A percentile compares a stretch with the other conserved stretches of the same genome.
These are phyloP conservation scores for Brachyopa scutellaris DNA, from an alignment of 2,888 invertebrate genomes.

Conservation along the genomic window DNA sequence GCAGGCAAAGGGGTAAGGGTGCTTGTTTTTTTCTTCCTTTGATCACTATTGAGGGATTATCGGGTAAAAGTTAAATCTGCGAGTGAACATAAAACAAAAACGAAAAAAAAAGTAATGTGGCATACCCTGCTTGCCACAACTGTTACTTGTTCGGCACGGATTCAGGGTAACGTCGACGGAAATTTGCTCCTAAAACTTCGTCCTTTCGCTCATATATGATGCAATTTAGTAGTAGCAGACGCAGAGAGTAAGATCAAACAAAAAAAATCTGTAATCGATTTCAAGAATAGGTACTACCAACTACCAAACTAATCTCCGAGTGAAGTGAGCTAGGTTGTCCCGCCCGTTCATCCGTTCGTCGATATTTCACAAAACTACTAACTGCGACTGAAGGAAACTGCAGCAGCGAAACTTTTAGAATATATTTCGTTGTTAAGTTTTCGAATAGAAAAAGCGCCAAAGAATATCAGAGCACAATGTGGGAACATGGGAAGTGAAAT, in stretches of 20 bases:
- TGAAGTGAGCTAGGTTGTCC: not conserved
- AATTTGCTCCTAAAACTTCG: slow-evolving; percentile 39
- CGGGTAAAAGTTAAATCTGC: slow-evolving; percentile 54
- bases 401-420: slow-evolving; percentile 28
- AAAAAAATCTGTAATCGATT: slow-evolving; percentile 27
- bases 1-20: not conserved
- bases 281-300: slow-evolving; percentile 19
- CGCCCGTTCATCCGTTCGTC: not conserved
- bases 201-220: slow-evolving; percentile 37
- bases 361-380: slow-evolving; percentile 35
- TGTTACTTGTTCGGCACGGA: too few species aligned
- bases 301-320: slow-evolving; percentile 3
- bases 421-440: slow-evolving; percentile 47
- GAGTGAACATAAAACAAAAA: slow-evolving; percentile 12
- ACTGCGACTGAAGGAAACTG: not conserved
- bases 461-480: slow-evolving; percentile 1
- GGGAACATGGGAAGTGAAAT: not conserved
- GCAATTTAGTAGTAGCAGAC: slow-evolving; percentile 29
- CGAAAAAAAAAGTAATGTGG: slow-evolving; percentile 13
- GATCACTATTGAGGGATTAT: slow-evolving; percentile 56
- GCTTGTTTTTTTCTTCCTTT: slow-evolving; percentile 8
- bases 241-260: slow-evolving; percentile 32
- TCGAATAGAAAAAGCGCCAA: slow-evolving; percentile 8
- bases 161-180: too few species aligned
- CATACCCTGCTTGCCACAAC: slow-evolving; percentile 8